Conservation (phyloP, 1,140 invertebrate genomes). For the Drosophila erecta region DNA sequence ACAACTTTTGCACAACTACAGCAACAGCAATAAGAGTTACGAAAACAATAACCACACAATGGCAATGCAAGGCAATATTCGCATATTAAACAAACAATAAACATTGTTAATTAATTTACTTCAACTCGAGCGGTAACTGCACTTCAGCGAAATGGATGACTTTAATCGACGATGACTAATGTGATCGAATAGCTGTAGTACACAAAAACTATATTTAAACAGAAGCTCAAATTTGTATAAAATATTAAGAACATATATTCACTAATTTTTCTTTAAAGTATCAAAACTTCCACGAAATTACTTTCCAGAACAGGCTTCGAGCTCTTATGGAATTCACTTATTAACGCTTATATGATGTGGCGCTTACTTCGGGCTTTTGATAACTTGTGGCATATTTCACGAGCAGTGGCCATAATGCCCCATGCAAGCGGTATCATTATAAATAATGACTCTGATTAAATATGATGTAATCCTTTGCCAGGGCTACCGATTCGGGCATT, state of each 20-base stretch:
- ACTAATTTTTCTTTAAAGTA: neutral
- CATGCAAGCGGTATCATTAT: constrained; percentile 58
- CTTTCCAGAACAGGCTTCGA: constrained; percentile 11
- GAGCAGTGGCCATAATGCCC: constrained; percentile 21
- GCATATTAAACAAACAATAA: constrained; percentile 59
- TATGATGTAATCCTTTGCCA: constrained; percentile 67
- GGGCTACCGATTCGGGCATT: constrained; percentile 16
- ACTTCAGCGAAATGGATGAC: constrained; percentile 35
- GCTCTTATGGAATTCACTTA: constrained; percentile 23
- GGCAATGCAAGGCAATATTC: constrained; percentile 29
- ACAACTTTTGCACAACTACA: neutral
- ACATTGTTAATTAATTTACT: constrained; percentile 66
- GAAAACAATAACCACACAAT: constrained; percentile 28
- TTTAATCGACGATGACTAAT: constrained; percentile 28
- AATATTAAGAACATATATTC: neutral
- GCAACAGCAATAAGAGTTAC: constrained; percentile 17
- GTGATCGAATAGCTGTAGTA: too few relatives aligned
- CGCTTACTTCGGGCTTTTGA: constrained; percentile 34
- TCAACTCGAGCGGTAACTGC: constrained; percentile 51
- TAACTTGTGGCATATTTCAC: constrained; percentile 50
- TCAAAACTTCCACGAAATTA: constrained; percentile 11
- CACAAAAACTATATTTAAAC: too few relatives aligned
- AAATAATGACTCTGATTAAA: constrained; percentile 78
- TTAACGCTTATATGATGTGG: constrained; percentile 35
- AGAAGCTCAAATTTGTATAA: neutral